Conservation (phyloP, 2,888 invertebrate species). For the Physocephala rufipes region DNA sequence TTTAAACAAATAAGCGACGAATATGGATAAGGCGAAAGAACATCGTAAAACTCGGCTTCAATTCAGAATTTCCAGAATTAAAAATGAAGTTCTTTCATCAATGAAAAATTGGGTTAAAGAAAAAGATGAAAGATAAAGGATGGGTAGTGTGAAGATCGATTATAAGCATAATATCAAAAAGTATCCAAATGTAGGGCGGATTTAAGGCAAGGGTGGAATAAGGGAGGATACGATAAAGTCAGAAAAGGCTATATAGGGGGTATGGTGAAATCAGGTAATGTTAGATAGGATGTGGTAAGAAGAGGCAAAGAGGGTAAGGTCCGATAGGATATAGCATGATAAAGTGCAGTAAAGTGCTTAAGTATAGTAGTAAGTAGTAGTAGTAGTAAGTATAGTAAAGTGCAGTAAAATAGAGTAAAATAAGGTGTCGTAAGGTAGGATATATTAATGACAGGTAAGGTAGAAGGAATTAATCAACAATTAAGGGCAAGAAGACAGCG, state of each 20-base stretch:
- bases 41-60: no score
- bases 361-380: no score
- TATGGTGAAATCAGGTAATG: neutral
- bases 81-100: no score
- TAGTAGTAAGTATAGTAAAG: neutral
- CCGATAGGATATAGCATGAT: neutral
- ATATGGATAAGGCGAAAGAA: no score
- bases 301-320: neutral
- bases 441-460: constrained; percentile 1
- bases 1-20: neutral
- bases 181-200: no score
- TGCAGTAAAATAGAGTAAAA: neutral
- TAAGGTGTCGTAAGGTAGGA: neutral
- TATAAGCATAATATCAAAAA: no score
- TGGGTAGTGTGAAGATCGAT: no score
- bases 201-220: constrained; percentile 4
- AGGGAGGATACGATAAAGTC: constrained; percentile 3
- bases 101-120: no score
- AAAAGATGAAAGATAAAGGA: no score
- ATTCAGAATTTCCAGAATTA: no score
- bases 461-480: neutral
- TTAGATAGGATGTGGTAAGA: neutral
- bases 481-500: no score
- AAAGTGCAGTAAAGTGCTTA: neutral
- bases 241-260: neutral